Evolutionary conservation across 1,140 invertebrate species (phyloP).

Genomic region (Hirudo medicinalis): DNA sequence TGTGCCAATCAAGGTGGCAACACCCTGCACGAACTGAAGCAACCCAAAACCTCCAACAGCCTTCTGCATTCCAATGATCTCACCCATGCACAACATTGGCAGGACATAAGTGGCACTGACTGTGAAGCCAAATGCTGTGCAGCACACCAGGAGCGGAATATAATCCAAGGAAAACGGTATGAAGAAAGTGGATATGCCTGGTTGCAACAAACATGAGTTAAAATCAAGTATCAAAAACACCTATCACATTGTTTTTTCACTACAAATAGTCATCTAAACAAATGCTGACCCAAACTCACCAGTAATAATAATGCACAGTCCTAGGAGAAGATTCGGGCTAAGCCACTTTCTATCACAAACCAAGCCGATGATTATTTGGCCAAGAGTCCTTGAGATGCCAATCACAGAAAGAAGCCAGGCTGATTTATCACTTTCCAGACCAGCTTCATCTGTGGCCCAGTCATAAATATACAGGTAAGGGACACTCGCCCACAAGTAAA

Average conservation of each 20-base stretch:
- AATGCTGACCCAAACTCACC: background rate
- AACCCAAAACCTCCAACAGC: conserved; percentile 87
- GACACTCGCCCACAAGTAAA: conserved; percentile 21
- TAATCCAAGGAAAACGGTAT: conserved; percentile 60
- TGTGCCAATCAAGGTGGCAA: conserved; percentile 69
- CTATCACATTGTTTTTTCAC: background rate
- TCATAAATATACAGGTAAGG: conserved; percentile 22
- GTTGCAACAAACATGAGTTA: background rate
- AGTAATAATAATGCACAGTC: background rate
- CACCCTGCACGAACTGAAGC: conserved; percentile 79
- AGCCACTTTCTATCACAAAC: conserved; percentile 14
- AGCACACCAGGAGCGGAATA: conserved; percentile 56
- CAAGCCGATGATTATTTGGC: conserved; percentile 21
- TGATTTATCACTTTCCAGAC: conserved; percentile 33
- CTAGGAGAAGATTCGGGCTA: conserved; percentile 18
- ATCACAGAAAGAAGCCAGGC: conserved; percentile 20
- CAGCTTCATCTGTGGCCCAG: conserved; percentile 26
- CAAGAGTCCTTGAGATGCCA: conserved; percentile 22
- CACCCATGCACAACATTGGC: conserved; percentile 61
- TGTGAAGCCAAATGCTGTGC: conserved; percentile 66
- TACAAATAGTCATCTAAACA: background rate
- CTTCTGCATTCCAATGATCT: conserved; percentile 79
- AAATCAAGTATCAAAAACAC: too few relatives aligned
- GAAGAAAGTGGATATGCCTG: conserved; percentile 58
- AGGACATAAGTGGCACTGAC: conserved; percentile 77